A percentile compares a stretch with the other conserved stretches of the same genome.
phyloP scores from a whole-genome alignment of 2,888 invertebrate species.

The Agonopterix heracliana region DNA sequence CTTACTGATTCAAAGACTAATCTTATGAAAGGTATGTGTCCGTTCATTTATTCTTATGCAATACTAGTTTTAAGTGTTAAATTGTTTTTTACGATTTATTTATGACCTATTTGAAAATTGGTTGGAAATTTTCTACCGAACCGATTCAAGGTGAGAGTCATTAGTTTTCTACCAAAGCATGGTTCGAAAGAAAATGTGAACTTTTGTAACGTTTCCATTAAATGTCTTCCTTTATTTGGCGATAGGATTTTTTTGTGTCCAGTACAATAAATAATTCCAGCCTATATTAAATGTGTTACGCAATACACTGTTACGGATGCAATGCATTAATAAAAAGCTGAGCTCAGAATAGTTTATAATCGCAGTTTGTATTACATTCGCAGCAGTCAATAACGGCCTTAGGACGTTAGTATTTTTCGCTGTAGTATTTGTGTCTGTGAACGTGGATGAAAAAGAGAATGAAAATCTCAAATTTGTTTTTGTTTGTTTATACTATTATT shows the following conservation, averaged over 20 bases:
- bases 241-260: constrained; percentile 14
- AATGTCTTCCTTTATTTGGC: constrained; percentile 49
- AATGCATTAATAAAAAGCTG: too few relatives aligned
- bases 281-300: too few relatives aligned
- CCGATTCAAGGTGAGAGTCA: constrained; percentile 40
- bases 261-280: not conserved
- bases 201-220: constrained; percentile 37
- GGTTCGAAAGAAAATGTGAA: constrained; percentile 30
- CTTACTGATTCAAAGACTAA: constrained; percentile 42
- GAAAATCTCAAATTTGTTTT: constrained; percentile 64
- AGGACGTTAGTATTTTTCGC: constrained; percentile 27
- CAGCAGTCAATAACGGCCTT: constrained; percentile 19
- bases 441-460: constrained; percentile 38
- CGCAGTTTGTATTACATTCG: constrained; percentile 13
- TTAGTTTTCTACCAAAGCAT: constrained; percentile 66
- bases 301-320: too few relatives aligned
- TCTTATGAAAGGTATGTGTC: constrained; percentile 37
- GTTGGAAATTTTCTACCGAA: constrained; percentile 45
- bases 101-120: constrained; percentile 53
- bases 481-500: constrained; percentile 65
- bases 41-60: constrained; percentile 71
- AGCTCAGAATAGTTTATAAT: not conserved
- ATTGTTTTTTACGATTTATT: constrained; percentile 72
- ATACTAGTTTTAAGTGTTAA: constrained; percentile 75
- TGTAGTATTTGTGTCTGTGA: constrained; percentile 40